phyloP scores from a whole-genome alignment of 2,113 vertebrate genomes.

The Hippocampus comes region DNA sequence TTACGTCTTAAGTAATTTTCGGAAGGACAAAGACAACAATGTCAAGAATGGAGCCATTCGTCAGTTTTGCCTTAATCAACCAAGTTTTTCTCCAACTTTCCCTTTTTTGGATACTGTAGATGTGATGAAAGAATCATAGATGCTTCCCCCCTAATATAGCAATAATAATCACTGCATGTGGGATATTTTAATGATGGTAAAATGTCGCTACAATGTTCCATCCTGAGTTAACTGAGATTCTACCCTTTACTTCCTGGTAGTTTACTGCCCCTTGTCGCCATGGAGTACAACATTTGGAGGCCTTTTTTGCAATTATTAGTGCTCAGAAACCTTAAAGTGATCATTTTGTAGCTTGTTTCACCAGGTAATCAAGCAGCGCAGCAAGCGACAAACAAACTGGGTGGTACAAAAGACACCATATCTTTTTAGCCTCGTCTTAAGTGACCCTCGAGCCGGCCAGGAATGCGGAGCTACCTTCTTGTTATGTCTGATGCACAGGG shows the following conservation, averaged over 20 bases:
- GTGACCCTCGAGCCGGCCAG: slow-evolving; percentile 26
- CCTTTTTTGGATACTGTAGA: no score
- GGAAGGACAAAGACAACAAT: no score
- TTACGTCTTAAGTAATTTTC: no score
- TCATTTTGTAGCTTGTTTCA: background rate
- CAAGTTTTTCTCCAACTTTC: no score
- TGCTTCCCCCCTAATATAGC: no score
- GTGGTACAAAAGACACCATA: slow-evolving; percentile 2
- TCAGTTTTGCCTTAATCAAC: no score
- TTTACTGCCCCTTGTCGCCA: background rate
- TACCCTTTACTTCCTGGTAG: background rate
- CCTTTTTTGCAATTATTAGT: background rate
- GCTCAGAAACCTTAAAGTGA: background rate
- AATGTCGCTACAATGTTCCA: background rate
- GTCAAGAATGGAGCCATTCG: no score
- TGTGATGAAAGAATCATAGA: no score
- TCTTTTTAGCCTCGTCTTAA: slow-evolving; percentile 7
- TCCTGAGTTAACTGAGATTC: background rate
- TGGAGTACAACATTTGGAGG: background rate
- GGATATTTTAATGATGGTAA: background rate
- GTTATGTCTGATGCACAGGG: slow-evolving; percentile 62
- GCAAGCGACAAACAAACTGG: background rate
- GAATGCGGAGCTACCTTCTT: slow-evolving; percentile 54
- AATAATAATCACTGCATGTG: no score
- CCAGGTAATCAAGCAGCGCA: background rate